Conservation (phyloP, 2,113 vertebrate genomes). For the Sander lucioperca region DNA sequence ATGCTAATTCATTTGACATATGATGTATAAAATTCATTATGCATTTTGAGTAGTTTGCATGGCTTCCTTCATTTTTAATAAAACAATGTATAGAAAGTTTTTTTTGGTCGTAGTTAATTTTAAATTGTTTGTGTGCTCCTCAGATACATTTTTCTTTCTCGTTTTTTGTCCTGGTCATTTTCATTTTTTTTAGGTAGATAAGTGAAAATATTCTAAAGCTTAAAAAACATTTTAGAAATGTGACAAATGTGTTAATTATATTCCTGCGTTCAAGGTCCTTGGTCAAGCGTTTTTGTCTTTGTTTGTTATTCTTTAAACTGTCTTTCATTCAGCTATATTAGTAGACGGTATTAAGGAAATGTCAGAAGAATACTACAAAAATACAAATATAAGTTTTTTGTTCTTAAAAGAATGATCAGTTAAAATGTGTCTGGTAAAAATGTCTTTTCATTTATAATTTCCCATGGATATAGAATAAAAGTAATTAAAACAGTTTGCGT, state of each 20-base stretch:
- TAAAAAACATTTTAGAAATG: conserved; percentile 3
- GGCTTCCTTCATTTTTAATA: conserved; percentile 83
- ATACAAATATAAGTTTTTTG: conserved; percentile 8
- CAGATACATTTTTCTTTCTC: conserved; percentile 44
- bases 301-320: conserved; percentile 8
- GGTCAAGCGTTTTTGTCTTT: conserved; percentile 35
- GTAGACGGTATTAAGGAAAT: conserved; percentile 11
- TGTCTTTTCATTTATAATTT: conserved; percentile 8
- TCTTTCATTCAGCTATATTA: conserved; percentile 2
- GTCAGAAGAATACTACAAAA: conserved; percentile 3
- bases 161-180: conserved; percentile 42
- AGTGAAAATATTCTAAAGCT: conserved; percentile 26
- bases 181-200: background rate
- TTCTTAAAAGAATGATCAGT: conserved; percentile 24
- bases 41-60: conserved; percentile 88
- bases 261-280: background rate
- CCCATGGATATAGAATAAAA: conserved; percentile 56
- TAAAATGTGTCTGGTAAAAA: conserved; percentile 30
- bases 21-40: conserved; percentile 90
- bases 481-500: conserved; percentile 85
- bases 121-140: conserved; percentile 41
- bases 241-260: conserved; percentile 36
- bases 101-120: conserved; percentile 26
- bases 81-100: conserved; percentile 75
- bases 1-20: conserved; percentile 89